Evolutionary conservation across 2,888 invertebrate species (phyloP).

Genomic region (Protodeltote pygarga): DNA sequence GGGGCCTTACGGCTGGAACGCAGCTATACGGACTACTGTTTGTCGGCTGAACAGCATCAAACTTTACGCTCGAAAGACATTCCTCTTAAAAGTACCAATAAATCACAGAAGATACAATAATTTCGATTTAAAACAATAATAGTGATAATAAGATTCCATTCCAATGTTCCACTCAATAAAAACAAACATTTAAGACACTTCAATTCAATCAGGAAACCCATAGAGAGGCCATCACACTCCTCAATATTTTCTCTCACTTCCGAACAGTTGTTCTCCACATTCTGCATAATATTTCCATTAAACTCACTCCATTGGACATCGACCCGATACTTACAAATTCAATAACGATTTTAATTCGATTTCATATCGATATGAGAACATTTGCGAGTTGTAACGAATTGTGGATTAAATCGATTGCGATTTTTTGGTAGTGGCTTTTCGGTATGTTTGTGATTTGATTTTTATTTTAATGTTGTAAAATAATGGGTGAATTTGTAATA

Average conservation of each 20-base stretch:
- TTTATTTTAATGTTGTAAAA: slow-evolving; percentile 31
- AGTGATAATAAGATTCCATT: background rate
- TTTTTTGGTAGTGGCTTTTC: slow-evolving; percentile 23
- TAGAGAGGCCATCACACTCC: slow-evolving; percentile 19
- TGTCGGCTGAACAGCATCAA: no score
- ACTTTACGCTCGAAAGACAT: no score
- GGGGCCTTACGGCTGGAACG: no score
- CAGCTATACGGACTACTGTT: no score
- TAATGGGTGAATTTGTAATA: background rate
- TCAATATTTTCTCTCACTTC: slow-evolving; percentile 40
- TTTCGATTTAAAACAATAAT: no score
- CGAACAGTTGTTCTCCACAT: slow-evolving; percentile 67
- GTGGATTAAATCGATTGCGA: slow-evolving; percentile 55
- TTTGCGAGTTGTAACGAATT: slow-evolving; percentile 57
- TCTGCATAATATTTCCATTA: slow-evolving; percentile 68
- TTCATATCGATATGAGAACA: slow-evolving; percentile 66
- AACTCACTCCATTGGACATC: slow-evolving; percentile 59
- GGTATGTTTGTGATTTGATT: slow-evolving; percentile 35
- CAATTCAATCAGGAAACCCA: slow-evolving; percentile 36
- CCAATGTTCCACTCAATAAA: background rate
- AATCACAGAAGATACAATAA: no score
- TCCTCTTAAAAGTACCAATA: no score
- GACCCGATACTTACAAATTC: slow-evolving; percentile 59
- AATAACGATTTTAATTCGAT: slow-evolving; percentile 77
- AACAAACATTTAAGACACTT: slow-evolving; percentile 2